Percentiles rank a stretch among this genome's conserved stretches.
These are phyloP conservation scores for Dasysyrphus tricinctus DNA, from an alignment of 2,888 invertebrate species.

Conservation along the genomic window DNA sequence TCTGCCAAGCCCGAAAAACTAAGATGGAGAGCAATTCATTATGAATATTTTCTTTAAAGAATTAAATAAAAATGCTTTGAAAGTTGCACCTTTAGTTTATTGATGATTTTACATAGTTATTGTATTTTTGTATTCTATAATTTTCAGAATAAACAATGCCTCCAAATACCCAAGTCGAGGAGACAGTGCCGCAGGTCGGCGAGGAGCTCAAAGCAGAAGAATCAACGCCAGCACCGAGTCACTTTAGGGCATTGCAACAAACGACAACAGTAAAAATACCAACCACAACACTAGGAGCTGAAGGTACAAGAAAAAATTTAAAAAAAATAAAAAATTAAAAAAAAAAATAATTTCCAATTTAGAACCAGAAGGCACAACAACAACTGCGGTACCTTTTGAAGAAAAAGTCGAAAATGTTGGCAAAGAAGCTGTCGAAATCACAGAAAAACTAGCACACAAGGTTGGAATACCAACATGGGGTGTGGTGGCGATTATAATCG, in stretches of 20 bases:
- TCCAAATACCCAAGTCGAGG: conserved; percentile 81
- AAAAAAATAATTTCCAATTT: background rate
- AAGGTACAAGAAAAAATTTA: conserved; percentile 77
- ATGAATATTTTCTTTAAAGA: too few species aligned
- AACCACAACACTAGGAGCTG: conserved; percentile 78
- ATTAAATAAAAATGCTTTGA: too few species aligned
- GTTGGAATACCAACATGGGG: conserved; percentile 93
- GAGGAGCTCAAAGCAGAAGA: conserved; percentile 80
- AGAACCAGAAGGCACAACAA: conserved; percentile 77
- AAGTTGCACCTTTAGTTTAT: too few species aligned
- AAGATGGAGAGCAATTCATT: too few species aligned
- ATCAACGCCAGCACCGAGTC: conserved; percentile 79
- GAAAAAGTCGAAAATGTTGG: conserved; percentile 82
- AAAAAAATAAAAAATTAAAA: background rate
- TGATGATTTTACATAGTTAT: background rate
- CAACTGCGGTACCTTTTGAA: conserved; percentile 80
- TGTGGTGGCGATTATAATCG: conserved; percentile 92
- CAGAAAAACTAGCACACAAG: conserved; percentile 87
- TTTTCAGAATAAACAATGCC: conserved; percentile 79
- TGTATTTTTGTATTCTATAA: background rate
- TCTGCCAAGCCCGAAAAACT: too few species aligned
- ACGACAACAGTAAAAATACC: conserved; percentile 78
- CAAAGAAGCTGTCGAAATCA: conserved; percentile 83
- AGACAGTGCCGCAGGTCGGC: conserved; percentile 79
- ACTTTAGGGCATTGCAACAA: conserved; percentile 78